Conservation (phyloP, 2,888 invertebrate species). For the Drosophila quinaria region DNA sequence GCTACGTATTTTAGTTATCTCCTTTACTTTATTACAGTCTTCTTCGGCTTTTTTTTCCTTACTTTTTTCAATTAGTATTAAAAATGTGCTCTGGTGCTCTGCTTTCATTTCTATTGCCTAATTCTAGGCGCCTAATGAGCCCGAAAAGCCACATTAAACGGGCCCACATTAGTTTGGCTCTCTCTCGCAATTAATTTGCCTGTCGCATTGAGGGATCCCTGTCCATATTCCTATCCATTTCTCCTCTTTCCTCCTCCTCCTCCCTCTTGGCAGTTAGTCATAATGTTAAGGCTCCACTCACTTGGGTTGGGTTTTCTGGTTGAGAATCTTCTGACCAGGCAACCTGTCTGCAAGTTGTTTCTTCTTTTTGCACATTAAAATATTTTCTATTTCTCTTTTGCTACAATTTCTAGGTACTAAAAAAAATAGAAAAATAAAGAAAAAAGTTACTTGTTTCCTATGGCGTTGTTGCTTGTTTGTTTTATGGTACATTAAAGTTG, state of each 20-base stretch:
- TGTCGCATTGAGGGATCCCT: slow-evolving; percentile 24
- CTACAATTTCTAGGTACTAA: slow-evolving; percentile 50
- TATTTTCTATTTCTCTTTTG: slow-evolving; percentile 51
- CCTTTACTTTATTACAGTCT: slow-evolving; percentile 11
- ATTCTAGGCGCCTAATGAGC: slow-evolving; percentile 62
- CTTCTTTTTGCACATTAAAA: slow-evolving; percentile 38
- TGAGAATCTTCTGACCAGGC: slow-evolving; percentile 1
- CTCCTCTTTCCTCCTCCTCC: neutral
- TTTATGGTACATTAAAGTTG: slow-evolving; percentile 79
- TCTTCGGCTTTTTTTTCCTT: neutral
- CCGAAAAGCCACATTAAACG: slow-evolving; percentile 59
- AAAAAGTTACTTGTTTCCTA: slow-evolving; percentile 55
- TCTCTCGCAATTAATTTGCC: slow-evolving; percentile 53
- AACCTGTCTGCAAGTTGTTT: slow-evolving; percentile 31
- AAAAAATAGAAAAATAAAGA: slow-evolving; percentile 2
- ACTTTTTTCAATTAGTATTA: slow-evolving; percentile 31
- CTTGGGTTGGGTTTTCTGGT: slow-evolving; percentile 8
- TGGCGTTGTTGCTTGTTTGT: slow-evolving; percentile 49
- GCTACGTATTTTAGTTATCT: slow-evolving; percentile 16
- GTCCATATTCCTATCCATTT: neutral
- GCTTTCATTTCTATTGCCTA: slow-evolving; percentile 47
- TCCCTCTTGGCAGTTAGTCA: slow-evolving; percentile 11
- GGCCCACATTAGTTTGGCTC: slow-evolving; percentile 61
- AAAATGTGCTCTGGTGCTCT: slow-evolving; percentile 23
- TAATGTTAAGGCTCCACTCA: slow-evolving; percentile 22